Evolutionary conservation across 1,140 invertebrate genomes (phyloP), one percentile per base, ranked within the genome.

Genomic region (Sarcophaga peregrina): DNA sequence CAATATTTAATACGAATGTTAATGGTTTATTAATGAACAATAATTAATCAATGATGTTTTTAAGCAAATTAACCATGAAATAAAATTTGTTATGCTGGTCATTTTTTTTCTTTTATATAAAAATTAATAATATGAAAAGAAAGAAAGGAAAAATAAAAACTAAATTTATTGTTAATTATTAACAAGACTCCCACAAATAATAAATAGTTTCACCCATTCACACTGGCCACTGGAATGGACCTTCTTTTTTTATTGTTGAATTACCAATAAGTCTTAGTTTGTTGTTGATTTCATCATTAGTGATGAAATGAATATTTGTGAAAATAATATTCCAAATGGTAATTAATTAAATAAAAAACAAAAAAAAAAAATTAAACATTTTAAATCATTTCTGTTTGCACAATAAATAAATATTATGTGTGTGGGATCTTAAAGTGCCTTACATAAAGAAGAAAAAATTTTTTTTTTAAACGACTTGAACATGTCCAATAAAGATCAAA

Each of bases 1-100:
- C n/a, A n/a, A n/a, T n/a, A n/a, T n/a, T n/a, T n/a, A n/a, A n/a
- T n/a, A n/a, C n/a, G n/a, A 37, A 37, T 37, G 1, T 37, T 37
- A 37, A 37, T 37, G 25, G 25, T 37, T 37, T 37, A 37, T 37
- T 37, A 37, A 37, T 37, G 25, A 37, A 37, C 25, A 37, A 37
- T 37, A 37, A 37, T 37, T 37, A 68, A 68, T 68, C 17, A 68
- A 68, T 68, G 17, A 68, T n/a, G n/a, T 68, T 68, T 68, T 68
- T 20, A 68, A 52, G n/a, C 8, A 17, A 62, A 62, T 62, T 62
- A n/a, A 62, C 15, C 15, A 62, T 62, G 8, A n/a, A n/a, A n/a
- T 9, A 58, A 58, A 58, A 68, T 68, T 68, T 68, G 17, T 68
- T n/a, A 68, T 20, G 17, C 62, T 20, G 4, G 25, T 2, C 4